Conservation (phyloP, 2,797 vertebrate genomes). For the Leptoclinus maculatus region DNA sequence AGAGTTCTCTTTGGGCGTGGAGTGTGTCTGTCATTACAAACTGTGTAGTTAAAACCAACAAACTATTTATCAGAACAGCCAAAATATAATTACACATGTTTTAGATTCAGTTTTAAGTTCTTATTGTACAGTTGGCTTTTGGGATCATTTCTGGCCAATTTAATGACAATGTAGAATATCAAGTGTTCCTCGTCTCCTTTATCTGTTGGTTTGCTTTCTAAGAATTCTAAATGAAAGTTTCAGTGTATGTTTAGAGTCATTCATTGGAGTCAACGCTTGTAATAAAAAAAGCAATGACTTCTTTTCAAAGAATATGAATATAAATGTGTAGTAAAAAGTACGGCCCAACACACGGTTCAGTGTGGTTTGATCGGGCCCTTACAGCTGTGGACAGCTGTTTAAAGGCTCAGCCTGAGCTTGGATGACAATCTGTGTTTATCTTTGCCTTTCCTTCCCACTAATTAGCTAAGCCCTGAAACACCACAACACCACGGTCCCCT, state of each 20-base stretch:
- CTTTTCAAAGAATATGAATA: neutral
- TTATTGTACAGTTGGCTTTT: too few species aligned
- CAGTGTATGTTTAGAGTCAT: neutral
- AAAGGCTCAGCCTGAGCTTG: constrained; percentile 52
- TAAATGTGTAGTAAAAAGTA: neutral
- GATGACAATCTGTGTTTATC: constrained; percentile 74
- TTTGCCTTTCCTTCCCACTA: constrained; percentile 69
- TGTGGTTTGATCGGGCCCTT: constrained; percentile 51
- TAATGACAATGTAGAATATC: neutral
- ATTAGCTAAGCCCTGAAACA: constrained; percentile 74
- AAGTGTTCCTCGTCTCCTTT: neutral
- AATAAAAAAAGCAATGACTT: neutral
- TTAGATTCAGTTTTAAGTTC: neutral
- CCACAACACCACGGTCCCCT: constrained; percentile 63
- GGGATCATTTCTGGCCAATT: neutral
- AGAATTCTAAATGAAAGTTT: neutral
- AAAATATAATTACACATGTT: neutral
- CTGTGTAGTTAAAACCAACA: neutral
- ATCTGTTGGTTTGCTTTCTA: neutral
- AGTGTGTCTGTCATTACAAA: neutral
- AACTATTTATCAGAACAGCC: neutral
- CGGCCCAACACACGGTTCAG: neutral
- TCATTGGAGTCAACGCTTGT: too few species aligned
- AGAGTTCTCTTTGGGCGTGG: neutral
- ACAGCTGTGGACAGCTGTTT: constrained; percentile 61